Evolutionary conservation across 1,140 invertebrate species (phyloP), one percentile per base, ranked within the genome.

Genomic region (Hypsibius dujardini): DNA sequence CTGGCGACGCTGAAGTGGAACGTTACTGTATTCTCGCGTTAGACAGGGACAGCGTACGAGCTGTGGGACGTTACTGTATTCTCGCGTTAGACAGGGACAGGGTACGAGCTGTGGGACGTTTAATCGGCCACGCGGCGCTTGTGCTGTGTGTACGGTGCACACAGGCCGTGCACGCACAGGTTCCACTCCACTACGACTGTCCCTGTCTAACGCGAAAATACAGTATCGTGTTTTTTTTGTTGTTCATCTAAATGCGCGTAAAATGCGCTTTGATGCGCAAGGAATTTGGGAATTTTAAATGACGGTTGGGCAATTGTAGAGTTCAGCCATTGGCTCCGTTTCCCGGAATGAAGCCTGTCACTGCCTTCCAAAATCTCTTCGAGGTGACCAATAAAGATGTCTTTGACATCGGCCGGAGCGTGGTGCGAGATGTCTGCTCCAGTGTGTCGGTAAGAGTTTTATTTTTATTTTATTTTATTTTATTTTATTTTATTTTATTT

Each of bases 381-480:
- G 62, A 67, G 62, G 45, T 42, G 12, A 15, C 62, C 12, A 67
- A 67, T 42, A 12, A 12, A 3, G 62, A 67, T 67, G 62, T 67
- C 12, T 67, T 67, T 42, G 42, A 67, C 42, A 67, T 67, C 12
- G 42, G 42, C 12, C 12, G 62, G 3, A 12, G 12, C 42, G 42
- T 67, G 3, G 45, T 67, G 3, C 62, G 62, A 42, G 62, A 67
- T 45, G 62, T 67, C 45, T 67, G 62, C 45, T 12, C 62, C 45
- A 42, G 42, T 7, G 42, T 42, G 7, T 15, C 12, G 12, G 62
- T 67, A 67, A 67, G 62, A 28, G 28, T 28, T 28, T 28, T 28
- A 28, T 28, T 28, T 28, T 28, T 28, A 28, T 28, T 28, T 28
- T 28, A n/a, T n/a, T n/a, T n/a, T n/a, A n/a, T n/a, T n/a, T n/a